These are phyloP conservation scores for Hypsibius dujardini DNA, from an alignment of 1,140 invertebrate genomes.

Conservation along the genomic window DNA sequence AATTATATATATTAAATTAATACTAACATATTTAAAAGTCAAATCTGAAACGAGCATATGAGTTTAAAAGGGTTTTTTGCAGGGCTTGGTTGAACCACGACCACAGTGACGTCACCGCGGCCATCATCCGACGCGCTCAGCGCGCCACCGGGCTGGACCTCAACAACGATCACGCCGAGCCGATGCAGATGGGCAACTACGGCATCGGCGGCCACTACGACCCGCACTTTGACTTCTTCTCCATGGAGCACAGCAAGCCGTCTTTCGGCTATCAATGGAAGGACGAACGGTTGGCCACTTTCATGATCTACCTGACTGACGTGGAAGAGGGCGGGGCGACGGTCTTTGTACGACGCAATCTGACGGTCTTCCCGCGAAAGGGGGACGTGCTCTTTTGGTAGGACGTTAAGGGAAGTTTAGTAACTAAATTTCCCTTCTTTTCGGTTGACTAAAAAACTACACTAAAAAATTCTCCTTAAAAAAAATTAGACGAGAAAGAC, in stretches of 20 bases:
- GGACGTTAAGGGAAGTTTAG: too few relatives aligned
- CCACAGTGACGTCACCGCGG: conserved; percentile 24
- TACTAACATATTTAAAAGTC: too few relatives aligned
- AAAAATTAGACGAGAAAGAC: too few relatives aligned
- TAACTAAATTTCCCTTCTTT: too few relatives aligned
- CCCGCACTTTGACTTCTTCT: conserved; percentile 40
- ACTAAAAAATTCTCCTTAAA: too few relatives aligned
- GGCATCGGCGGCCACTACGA: conserved; percentile 42
- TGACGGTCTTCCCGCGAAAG: background rate
- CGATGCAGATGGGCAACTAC: conserved; percentile 39
- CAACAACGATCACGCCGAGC: conserved; percentile 73
- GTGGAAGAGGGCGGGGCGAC: background rate
- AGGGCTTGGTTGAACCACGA: conserved; percentile 26
- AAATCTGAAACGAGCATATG: too few relatives aligned
- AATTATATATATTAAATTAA: background rate
- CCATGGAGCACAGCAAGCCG: background rate
- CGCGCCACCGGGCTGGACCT: conserved; percentile 61
- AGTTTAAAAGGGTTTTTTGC: conserved; percentile 45
- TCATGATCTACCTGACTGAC: conserved; percentile 6
- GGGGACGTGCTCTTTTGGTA: background rate
- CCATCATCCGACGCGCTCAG: conserved; percentile 24
- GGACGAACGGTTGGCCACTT: background rate
- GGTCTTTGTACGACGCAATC: background rate
- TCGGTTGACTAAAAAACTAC: too few relatives aligned
- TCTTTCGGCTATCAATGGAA: too few relatives aligned